A percentile compares a stretch with the other conserved stretches of the same genome.
Conservation (phyloP, 1,140 invertebrate genomes). For the Saccostrea cuccullata region DNA sequence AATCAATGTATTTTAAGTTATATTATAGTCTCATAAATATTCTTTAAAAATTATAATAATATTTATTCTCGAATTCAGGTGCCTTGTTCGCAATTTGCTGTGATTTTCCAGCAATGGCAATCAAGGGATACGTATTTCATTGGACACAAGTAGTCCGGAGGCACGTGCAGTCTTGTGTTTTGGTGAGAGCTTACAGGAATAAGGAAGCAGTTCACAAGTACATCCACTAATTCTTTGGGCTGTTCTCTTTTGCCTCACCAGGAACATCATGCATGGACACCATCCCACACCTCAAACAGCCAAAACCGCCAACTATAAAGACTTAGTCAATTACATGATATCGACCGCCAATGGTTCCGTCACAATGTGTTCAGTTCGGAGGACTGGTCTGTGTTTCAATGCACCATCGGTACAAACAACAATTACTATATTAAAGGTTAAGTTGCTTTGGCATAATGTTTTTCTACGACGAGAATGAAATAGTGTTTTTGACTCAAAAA, state of each 20-base stretch:
- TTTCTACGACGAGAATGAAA: too few relatives aligned
- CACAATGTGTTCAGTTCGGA: neutral
- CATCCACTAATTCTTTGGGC: neutral
- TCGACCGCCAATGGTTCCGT: neutral
- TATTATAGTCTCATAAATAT: too few relatives aligned
- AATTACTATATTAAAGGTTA: neutral
- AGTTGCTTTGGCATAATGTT: neutral
- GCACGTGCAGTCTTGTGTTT: neutral
- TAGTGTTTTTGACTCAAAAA: too few relatives aligned
- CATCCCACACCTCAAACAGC: neutral
- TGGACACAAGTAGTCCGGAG: slow-evolving; percentile 51
- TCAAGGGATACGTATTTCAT: slow-evolving; percentile 52
- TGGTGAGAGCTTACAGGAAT: slow-evolving; percentile 1
- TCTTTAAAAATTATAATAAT: slow-evolving; percentile 1
- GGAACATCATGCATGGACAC: slow-evolving; percentile 1
- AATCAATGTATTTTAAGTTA: too few relatives aligned
- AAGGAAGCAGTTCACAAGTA: neutral
- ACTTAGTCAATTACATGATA: slow-evolving; percentile 15
- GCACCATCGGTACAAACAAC: slow-evolving; percentile 16
- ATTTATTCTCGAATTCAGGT: slow-evolving; percentile 1
- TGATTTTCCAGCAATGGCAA: neutral
- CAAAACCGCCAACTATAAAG: neutral
- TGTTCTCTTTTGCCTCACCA: neutral
- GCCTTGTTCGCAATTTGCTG: slow-evolving; percentile 14
- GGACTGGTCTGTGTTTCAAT: slow-evolving; percentile 2